These are phyloP conservation scores for Xenopus borealis DNA, from an alignment of 2,113 vertebrate genomes.

Conservation along the genomic window DNA sequence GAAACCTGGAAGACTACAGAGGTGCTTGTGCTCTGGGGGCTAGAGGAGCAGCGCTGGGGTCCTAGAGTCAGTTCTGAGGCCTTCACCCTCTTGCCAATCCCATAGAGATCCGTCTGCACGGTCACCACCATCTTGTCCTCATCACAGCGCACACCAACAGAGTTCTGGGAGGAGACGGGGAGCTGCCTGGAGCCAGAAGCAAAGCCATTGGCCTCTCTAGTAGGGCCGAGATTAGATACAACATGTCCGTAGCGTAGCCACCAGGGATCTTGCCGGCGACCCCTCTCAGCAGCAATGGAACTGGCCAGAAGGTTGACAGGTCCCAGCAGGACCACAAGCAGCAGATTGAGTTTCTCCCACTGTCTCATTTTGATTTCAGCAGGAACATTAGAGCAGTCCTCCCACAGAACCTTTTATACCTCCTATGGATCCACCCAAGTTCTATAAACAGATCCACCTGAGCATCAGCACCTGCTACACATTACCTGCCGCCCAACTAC, in stretches of 20 bases:
- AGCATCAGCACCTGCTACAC: too few relatives aligned
- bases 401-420: background rate
- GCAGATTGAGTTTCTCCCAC: background rate
- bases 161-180: background rate
- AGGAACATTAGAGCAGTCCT: background rate
- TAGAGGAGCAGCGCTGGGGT: background rate
- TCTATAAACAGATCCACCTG: too few relatives aligned
- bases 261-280: background rate
- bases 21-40: background rate
- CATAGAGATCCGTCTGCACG: conserved; percentile 17
- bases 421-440: background rate
- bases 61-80: conserved; percentile 6
- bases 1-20: background rate
- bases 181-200: background rate
- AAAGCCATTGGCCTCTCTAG: background rate
- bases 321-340: background rate
- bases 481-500: too few relatives aligned
- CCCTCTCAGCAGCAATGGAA: background rate
- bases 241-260: background rate
- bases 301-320: background rate
- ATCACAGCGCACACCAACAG: conserved; percentile 5
- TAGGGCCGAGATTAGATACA: too few relatives aligned
- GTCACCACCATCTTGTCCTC: conserved; percentile 15
- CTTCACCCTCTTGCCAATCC: background rate
- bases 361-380: background rate